Base-by-base conservation (phyloP, 2,113 vertebrate species). In the Apaloderma vittatum region DNA sequence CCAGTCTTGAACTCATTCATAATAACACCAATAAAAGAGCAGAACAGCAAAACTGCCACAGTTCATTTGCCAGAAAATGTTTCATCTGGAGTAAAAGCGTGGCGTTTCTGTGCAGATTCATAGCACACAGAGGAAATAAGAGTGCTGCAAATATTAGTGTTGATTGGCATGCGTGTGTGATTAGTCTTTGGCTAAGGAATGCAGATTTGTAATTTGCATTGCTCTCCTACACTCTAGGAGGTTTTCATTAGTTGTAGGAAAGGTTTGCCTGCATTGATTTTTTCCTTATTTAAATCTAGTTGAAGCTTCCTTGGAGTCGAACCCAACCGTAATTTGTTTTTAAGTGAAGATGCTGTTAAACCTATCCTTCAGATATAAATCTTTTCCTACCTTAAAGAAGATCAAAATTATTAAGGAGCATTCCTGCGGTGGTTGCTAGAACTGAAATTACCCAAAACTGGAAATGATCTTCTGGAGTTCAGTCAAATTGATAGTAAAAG, bases 21-120 rank as follows among this genome's bases (percentile, higher is more conserved):
- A 77, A 70, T 62, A 73, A 78, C 91, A 71, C 49, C 26, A 37
- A n/a, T 93, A 94, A 86, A 94, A 89, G 63, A 95, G 86, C 48
- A 84, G 43, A 91, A 62, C 84, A 96, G 74, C 91, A 81, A 86
- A 95, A 79, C 93, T 97, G 93, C 88, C 87, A 92, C 86, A 93
- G 66, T 85, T 57, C 77, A 61, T 74, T 94, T 95, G 89, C 84
- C 26, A 94, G 85, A 80, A 81, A 72, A 27, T 94, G 71, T 94
- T 96, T 97, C 68, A 83, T 89, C 67, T 91, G 45, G 67, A 94
- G 65, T 86, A 88, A 86, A 70, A 94, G 89, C 57, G 3, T 95
- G 68, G 62, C 61, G 54, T 90, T 95, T 83, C 71, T 95, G 32
- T 37, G 68, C 29, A 18, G 67, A 80, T 84, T 77, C 70, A 29